Base-by-base conservation (phyloP, 1,140 invertebrate genomes). In the Drusus annulatus region DNA sequence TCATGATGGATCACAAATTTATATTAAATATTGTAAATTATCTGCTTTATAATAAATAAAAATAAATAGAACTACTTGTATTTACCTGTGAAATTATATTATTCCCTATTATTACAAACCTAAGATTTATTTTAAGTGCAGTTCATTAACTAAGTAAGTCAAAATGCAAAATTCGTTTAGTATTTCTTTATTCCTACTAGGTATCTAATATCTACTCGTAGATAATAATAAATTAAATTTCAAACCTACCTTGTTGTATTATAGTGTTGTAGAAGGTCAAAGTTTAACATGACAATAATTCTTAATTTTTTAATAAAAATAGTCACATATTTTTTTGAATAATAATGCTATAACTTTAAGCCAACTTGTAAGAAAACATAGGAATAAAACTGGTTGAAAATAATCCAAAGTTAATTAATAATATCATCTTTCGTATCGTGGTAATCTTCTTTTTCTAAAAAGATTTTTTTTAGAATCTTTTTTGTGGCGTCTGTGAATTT, bases 391-490 rank as follows among this genome's bases (percentile, higher is more conserved):
- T 10, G 13, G 17, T 60, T 58, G 21, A 56, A 56, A 13, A 56
- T n/a, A 17, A 17, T 5, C n/a, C n/a, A n/a, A 17, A 56, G 6
- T 4, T 17, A 2, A 19, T 58, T 58, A 23, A 60, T 21, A 23
- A 60, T 21, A 60, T 60, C 10, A 23, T 21, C 13, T 21, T 60
- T 60, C 21, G 25, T 28, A 31, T 65, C 28, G 16, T 65, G 3
- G 25, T 2, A 28, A n/a, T 65, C 28, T 16, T 31, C 62, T 28
- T 28, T 28, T 25, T 65, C 28, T 21, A 69, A 45, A 69, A 50
- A 23, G 7, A 17, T 21, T 50, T 50, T 28, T 6, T 50, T 51
- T 69, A 69, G n/a, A 13, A 69, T 69, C 45, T 69, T 69, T 45
- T 36, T 50, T 69, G 16, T 45, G 28, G 65, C n/a, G 65, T 45